Evolutionary conservation across 2,888 invertebrate genomes (phyloP).

Genomic region (Augiades crinisus): DNA sequence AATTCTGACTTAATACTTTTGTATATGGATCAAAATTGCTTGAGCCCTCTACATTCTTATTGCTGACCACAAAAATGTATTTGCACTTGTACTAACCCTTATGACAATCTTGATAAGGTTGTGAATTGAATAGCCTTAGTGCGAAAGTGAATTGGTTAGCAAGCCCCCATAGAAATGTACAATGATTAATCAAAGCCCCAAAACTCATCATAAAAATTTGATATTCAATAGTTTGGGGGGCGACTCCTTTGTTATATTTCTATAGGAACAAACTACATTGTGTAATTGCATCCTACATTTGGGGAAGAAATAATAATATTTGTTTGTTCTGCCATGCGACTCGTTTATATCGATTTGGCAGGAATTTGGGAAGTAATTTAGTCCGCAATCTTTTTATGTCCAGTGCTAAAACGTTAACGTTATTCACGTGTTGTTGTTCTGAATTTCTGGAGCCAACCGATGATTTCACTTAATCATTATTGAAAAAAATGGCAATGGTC

Average conservation of each 20-base stretch:
- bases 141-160: conserved; percentile 1
- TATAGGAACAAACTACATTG: conserved; percentile 12
- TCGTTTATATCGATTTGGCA: no score
- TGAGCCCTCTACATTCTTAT: background rate
- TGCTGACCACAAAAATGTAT: background rate
- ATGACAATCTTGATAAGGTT: conserved; percentile 8
- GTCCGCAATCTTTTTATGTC: no score
- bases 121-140: conserved; percentile 9
- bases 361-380: no score
- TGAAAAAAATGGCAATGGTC: no score
- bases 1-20: background rate
- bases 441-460: no score
- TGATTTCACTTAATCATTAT: no score
- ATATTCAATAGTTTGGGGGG: conserved; percentile 44
- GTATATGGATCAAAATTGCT: conserved; percentile 15
- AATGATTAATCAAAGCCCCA: conserved; percentile 42
- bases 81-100: background rate
- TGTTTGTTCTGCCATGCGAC: conserved; percentile 1
- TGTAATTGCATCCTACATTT: conserved; percentile 21
- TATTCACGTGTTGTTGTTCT: no score
- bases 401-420: no score
- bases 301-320: conserved; percentile 10
- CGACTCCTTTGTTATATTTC: conserved; percentile 17
- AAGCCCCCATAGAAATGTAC: conserved; percentile 32
- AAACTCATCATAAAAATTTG: conserved; percentile 49